Base-by-base conservation (phyloP, 1,140 invertebrate species). In the Battus philenor region DNA sequence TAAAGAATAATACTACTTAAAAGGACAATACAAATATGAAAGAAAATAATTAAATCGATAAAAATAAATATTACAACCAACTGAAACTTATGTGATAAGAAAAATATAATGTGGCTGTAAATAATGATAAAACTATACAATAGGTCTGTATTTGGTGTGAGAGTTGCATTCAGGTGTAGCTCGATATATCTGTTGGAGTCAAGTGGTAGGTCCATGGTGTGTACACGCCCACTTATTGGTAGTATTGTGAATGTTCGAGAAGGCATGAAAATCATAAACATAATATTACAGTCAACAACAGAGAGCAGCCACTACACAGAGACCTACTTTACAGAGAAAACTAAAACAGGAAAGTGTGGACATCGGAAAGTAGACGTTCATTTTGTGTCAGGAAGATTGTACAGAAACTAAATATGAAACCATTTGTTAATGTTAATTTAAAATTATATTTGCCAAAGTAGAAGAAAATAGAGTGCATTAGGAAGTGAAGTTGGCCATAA, bases 231-330 rank as follows among this genome's bases (percentile, higher is more conserved):
- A 80, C 64, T 67, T 73, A 59, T 62, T 77, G 77, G 57, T 61
- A 78, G 81, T 85, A 81, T 80, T 82, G 79, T 86, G 79, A 82
- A 80, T 86, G 82, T 86, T 81, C 64, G 63, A 81, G 71, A 81
- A 83, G 79, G 77, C 78, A 83, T 79, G 74, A 82, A 80, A 82
- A 80, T 78, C 64, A 84, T 80, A 80, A 85, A 82, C 77, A 80
- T 71, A 82, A 78, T 79, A 81, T 71, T 71, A 83, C 79, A 86
- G 64, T 83, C 72, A 79, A 82, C 79, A 86, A 86, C 82, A 86
- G 77, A 85, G 68, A 86, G 72, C 82, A 86, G 82, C 82, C 82
- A 86, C 82, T 86, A 86, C 79, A 86, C 79, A 86, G 79, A 86
- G 68, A 80, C 77, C 74, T 77, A 80, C 63, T 54, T 64, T 69